Percentiles rank a stretch among this genome's conserved stretches.
Evolutionary conservation across 53 echinoderm and acorn worm species (phyloP).

Genomic region (Temnopleurus reevesii): DNA sequence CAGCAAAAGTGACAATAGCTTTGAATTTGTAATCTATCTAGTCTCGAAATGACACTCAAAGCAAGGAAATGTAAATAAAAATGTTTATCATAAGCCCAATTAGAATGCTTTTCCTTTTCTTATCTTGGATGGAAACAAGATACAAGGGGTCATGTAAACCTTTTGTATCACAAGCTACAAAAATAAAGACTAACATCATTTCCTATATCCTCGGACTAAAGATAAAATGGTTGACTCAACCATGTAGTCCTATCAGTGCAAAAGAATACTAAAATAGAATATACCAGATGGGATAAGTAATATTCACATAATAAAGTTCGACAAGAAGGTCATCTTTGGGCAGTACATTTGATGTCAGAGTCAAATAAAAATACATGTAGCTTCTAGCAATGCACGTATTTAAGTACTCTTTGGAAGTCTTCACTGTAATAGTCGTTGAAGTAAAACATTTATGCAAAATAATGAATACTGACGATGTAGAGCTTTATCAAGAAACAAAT

Average conservation of each 20-base stretch:
- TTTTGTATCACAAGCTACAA: not conserved
- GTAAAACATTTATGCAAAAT: too few relatives aligned
- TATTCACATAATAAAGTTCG: not conserved
- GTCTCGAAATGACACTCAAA: not conserved
- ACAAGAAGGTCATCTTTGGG: not conserved
- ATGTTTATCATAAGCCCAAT: not conserved
- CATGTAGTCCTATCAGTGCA: not conserved
- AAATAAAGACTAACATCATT: constrained; percentile 1
- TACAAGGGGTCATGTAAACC: not conserved
- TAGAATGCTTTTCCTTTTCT: not conserved
- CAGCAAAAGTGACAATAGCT: not conserved
- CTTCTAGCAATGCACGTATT: not conserved
- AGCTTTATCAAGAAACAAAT: too few relatives aligned
- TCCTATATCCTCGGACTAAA: not conserved
- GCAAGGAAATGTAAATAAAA: not conserved
- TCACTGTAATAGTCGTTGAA: not conserved
- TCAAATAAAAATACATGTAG: not conserved
- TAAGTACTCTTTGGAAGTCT: not conserved
- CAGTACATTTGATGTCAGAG: not conserved
- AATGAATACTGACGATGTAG: too few relatives aligned
- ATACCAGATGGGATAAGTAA: not conserved
- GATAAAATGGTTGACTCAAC: not conserved
- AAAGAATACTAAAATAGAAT: not conserved
- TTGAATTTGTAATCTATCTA: not conserved
- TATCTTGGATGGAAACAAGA: not conserved